Base-by-base conservation (phyloP, 1,140 invertebrate genomes). In the Oryzaephilus surinamensis region DNA sequence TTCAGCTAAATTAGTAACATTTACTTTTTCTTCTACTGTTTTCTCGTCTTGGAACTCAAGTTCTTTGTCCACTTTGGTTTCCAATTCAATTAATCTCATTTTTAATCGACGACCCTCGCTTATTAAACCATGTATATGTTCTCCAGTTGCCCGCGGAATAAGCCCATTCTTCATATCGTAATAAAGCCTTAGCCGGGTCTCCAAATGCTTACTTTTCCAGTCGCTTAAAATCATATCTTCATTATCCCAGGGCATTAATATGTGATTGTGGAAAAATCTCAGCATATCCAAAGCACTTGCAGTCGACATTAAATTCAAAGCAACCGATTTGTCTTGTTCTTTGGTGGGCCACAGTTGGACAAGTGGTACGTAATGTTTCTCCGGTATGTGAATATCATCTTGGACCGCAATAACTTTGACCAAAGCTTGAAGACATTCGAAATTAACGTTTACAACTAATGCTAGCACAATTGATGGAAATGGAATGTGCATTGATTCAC, bases 171-270 rank as follows among this genome's bases (percentile, higher is more conserved):
- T 73, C 48, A 77, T 66, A 46, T 77, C 74, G 38, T 70, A 77
- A 31, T 66, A 74, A 11, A 77, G 55, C 39, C 66, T 62, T 10
- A 77, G 62, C 27, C 76, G 67, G 3, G 62, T 54, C 43, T 73
- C 64, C 36, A 77, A 57, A 58, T 77, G 71, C 21, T 59, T 55
- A 11, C 54, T 49, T 14, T 69, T 61, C 73, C 73, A 77, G 52
- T 74, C 68, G 1, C 49, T 40, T 34, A 63, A 62, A 6, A 72
- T 68, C 46, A 76, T 73, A 15, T 70, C 69, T 32, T 77, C 73
- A 27, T 64, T 51, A 43, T 78, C 76, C 74, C 74, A 78, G 2
- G 76, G 73, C 69, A 75, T 73, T 62, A 73, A 73, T 4, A 78
- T 48, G 45, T 74, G 59, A 31, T 66, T 64, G 43, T 69, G 76